Evolutionary conservation across 2,113 vertebrate species (phyloP), one percentile per base, ranked within the genome.

Genomic region (Lycocorax pyrrhopterus): DNA sequence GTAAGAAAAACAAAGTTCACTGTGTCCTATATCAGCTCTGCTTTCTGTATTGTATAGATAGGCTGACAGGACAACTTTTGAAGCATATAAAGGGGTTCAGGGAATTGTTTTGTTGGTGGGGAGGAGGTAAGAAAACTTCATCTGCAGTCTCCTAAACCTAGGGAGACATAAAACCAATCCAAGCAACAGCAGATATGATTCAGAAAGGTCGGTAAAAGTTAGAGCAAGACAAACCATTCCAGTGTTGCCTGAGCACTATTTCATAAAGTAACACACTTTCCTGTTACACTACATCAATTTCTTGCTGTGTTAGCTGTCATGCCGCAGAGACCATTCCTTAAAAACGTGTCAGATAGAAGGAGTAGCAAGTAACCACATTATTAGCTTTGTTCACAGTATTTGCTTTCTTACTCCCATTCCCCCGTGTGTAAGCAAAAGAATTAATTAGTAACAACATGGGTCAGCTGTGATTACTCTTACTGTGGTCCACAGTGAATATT

Each of bases 361-460:
- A 90, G 66, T 52, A 94, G 68, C 39, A 25, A 90, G 82, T 49
- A 85, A 79, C 80, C 71, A 26, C 75, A 25, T 51, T 73, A 83
- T 67, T 67, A 77, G 63, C 83, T 88, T 92, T 93, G 84, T 84
- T 93, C 75, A 35, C 80, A 77, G 55, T 71, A 37, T 93, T 96
- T 94, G 73, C 85, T 92, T 81, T 47, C 79, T 94, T 86, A 44
- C 68, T 56, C 72, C 55, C 0, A 0, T 95, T 96, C 58, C 69
- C 77, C 29, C 0, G 1, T 8, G 32, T 72, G 73, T 94, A 93
- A 90, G 94, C 84, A 91, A 86, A 96, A 93, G 79, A 88, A 92
- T 94, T 95, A 95, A 96, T 96, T 94, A 96, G 94, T 76, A 93
- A 83, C 94, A 91, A 84, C 82, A 71, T 12, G 69, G 76, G 83